phyloP scores from a whole-genome alignment of 2,797 vertebrate species.

The Tiaroga cobitis region DNA sequence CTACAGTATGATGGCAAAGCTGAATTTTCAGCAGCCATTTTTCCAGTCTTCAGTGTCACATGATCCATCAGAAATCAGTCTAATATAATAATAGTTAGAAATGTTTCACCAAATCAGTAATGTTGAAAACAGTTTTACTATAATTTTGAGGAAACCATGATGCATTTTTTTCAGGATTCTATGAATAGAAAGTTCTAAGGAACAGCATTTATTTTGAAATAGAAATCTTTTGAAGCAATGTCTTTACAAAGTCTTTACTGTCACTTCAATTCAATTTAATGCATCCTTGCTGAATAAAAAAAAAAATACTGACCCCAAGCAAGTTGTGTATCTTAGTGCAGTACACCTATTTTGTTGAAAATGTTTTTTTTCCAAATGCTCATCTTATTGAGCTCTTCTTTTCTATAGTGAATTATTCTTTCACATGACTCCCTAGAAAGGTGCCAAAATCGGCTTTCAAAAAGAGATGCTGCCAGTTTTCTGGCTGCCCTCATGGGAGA shows the following conservation, averaged over 20 bases:
- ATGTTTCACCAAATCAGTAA: too few species aligned
- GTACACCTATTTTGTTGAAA: neutral
- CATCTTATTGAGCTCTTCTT: neutral
- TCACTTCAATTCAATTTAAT: neutral
- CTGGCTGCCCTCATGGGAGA: neutral
- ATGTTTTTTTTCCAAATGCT: neutral
- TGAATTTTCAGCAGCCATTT: too few species aligned
- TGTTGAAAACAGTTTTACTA: neutral
- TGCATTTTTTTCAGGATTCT: neutral
- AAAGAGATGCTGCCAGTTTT: neutral
- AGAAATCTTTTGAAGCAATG: neutral
- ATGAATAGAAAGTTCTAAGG: neutral
- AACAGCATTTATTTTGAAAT: neutral
- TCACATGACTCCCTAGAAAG: neutral
- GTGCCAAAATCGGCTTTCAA: slow-evolving; percentile 25
- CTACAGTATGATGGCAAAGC: neutral
- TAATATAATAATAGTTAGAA: too few species aligned
- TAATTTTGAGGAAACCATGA: neutral
- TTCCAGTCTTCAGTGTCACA: neutral
- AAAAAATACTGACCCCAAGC: neutral
- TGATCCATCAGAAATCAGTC: neutral
- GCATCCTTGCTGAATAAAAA: neutral
- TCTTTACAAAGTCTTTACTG: neutral
- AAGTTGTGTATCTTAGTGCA: too few species aligned
- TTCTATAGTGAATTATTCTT: slow-evolving; percentile 14